Evolutionary conservation across 2,888 invertebrate species (phyloP).

Genomic region (Hofmannophila pseudospretella): DNA sequence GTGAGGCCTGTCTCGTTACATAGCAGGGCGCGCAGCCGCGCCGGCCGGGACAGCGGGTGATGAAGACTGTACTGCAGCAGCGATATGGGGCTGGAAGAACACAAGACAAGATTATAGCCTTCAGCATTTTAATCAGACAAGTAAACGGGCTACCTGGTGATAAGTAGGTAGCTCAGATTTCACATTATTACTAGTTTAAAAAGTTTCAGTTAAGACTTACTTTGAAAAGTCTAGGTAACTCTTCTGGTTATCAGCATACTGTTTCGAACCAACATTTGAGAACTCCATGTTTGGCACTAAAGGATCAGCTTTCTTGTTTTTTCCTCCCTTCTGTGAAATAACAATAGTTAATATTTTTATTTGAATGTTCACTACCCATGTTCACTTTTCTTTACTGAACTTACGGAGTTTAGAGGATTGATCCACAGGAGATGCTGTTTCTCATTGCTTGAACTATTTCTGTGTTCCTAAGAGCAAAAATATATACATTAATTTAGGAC

Average conservation of each 20-base stretch:
- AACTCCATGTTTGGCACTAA: conserved; percentile 63
- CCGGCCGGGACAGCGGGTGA: conserved; percentile 39
- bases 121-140: too few species aligned
- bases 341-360: too few species aligned
- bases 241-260: conserved; percentile 43
- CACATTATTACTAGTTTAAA: too few species aligned
- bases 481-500: too few species aligned
- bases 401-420: conserved; percentile 54
- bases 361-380: too few species aligned
- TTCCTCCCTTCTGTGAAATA: conserved; percentile 40
- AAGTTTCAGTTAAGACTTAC: conserved; percentile 49
- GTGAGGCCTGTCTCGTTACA: conserved; percentile 42
- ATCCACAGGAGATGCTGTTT: conserved; percentile 50
- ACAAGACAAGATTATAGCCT: too few species aligned
- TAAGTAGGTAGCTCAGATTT: too few species aligned
- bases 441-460: conserved; percentile 29
- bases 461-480: conserved; percentile 46
- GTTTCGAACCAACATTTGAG: conserved; percentile 44
- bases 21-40: conserved; percentile 52
- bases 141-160: too few species aligned
- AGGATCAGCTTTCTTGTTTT: conserved; percentile 49
- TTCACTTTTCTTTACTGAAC: too few species aligned
- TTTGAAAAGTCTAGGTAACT: conserved; percentile 62
- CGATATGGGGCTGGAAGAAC: conserved; percentile 43
- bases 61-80: conserved; percentile 44